Evolutionary conservation across 92 coral and sea anemone genomes (phyloP).

Genomic region (Plumapathes pennacea): DNA sequence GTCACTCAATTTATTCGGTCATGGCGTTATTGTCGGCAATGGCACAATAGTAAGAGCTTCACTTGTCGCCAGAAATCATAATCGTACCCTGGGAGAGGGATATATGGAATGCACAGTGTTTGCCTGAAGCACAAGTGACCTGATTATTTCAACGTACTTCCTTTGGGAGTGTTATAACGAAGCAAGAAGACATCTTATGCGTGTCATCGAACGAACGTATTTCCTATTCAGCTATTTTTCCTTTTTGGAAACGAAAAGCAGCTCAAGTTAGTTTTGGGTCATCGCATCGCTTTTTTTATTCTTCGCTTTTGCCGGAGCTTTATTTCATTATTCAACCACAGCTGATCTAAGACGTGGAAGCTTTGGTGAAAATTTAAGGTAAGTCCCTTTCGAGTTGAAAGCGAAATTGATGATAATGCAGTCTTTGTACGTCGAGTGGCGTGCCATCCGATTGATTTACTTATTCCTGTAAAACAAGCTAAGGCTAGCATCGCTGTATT

Average conservation of each 20-base stretch:
- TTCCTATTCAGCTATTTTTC: slow-evolving; percentile 79
- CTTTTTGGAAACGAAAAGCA: slow-evolving; percentile 87
- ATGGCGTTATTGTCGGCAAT: slow-evolving; percentile 61
- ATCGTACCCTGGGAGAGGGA: slow-evolving; percentile 40
- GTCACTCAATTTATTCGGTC: slow-evolving; percentile 77
- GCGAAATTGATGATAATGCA: too few species aligned
- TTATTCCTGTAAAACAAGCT: too few species aligned
- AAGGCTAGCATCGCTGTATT: too few species aligned
- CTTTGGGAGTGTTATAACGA: slow-evolving; percentile 91
- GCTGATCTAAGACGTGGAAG: too few species aligned
- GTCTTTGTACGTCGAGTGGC: too few species aligned
- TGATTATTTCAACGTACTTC: slow-evolving; percentile 88
- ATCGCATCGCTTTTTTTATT: slow-evolving; percentile 69
- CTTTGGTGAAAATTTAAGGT: too few species aligned
- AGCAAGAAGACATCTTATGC: slow-evolving; percentile 76
- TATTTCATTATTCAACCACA: too few species aligned
- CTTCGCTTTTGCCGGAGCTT: slow-evolving; percentile 60
- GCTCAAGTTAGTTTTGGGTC: too few species aligned
- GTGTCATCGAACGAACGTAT: slow-evolving; percentile 76
- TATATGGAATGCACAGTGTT: slow-evolving; percentile 43
- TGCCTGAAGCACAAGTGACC: slow-evolving; percentile 65
- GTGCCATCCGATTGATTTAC: too few species aligned
- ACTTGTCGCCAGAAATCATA: slow-evolving; percentile 13
- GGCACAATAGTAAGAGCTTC: slow-evolving; percentile 14
- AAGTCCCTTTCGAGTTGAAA: too few species aligned